Evolutionary conservation across 2,113 vertebrate species (phyloP).

Genomic region (Clarias gariepinus): DNA sequence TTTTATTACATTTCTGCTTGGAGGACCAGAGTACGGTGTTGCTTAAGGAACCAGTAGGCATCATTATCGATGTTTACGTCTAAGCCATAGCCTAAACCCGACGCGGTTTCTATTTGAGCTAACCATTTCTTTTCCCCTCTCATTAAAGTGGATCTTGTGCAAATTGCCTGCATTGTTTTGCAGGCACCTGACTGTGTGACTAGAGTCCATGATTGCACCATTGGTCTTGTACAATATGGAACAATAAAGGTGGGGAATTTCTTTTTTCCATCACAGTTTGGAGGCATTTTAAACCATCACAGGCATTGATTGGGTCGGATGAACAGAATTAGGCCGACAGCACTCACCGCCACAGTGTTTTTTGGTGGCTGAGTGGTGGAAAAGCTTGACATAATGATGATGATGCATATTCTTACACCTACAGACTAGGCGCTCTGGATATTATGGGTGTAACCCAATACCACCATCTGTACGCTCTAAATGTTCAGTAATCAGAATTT

Average conservation of each 20-base stretch:
- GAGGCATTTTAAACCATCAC: background rate
- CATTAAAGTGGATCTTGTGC: background rate
- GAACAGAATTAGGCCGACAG: background rate
- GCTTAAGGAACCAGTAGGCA: background rate
- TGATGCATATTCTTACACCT: background rate
- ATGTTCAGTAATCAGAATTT: background rate
- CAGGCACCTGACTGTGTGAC: background rate
- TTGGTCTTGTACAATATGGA: background rate
- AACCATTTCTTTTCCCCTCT: background rate
- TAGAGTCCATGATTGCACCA: background rate
- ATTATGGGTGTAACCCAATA: background rate
- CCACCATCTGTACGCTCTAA: background rate
- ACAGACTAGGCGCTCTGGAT: background rate
- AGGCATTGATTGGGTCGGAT: background rate
- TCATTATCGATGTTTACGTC: background rate
- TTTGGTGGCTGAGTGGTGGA: slow-evolving; percentile 20
- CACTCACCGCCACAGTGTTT: background rate
- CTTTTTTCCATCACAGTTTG: slow-evolving; percentile 1
- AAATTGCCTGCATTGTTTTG: background rate
- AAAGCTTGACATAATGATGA: background rate
- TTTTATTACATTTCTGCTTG: background rate
- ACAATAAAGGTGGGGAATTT: background rate
- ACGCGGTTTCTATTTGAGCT: background rate
- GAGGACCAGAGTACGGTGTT: background rate
- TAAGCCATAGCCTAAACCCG: too few relatives aligned